Evolutionary conservation across 2,888 invertebrate genomes (phyloP).

Genomic region (Galeopsomyia nigrocyanea): DNA sequence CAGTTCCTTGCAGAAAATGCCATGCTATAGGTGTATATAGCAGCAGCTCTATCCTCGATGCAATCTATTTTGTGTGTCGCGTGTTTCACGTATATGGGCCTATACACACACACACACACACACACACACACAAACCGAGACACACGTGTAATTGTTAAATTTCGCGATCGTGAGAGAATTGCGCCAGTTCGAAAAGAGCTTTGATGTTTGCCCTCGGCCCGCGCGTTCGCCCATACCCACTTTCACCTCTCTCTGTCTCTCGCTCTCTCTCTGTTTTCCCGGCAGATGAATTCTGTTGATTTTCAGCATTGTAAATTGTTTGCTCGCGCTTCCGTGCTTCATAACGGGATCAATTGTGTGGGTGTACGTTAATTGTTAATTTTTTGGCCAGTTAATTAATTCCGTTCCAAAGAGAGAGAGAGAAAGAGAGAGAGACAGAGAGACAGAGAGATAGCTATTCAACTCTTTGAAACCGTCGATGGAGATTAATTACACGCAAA

Average conservation of each 20-base stretch:
- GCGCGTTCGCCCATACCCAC: background rate
- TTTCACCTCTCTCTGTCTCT: background rate
- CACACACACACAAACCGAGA: too few species aligned
- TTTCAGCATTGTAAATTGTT: conserved; percentile 31
- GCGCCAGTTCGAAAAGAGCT: conserved; percentile 22
- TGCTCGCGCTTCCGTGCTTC: conserved; percentile 6
- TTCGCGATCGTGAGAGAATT: conserved; percentile 32
- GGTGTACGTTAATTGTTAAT: conserved; percentile 21
- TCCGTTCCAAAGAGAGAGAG: background rate
- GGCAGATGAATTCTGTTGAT: conserved; percentile 34
- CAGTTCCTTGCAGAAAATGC: background rate
- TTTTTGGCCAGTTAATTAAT: conserved; percentile 27
- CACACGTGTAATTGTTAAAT: conserved; percentile 37
- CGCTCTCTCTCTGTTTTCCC: background rate
- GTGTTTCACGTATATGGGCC: background rate
- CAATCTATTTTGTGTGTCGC: background rate
- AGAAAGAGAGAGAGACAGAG: too few species aligned
- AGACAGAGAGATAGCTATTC: too few species aligned
- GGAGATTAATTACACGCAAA: too few species aligned
- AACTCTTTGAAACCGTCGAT: too few species aligned
- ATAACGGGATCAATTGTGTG: conserved; percentile 17
- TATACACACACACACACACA: background rate
- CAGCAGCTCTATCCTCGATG: background rate
- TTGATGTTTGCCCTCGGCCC: conserved; percentile 34
- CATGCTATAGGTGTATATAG: conserved; percentile 3